Percentiles rank a stretch among this genome's conserved stretches.
Conservation (phyloP, 2,797 vertebrate genomes). For the Carcharodon carcharias region DNA sequence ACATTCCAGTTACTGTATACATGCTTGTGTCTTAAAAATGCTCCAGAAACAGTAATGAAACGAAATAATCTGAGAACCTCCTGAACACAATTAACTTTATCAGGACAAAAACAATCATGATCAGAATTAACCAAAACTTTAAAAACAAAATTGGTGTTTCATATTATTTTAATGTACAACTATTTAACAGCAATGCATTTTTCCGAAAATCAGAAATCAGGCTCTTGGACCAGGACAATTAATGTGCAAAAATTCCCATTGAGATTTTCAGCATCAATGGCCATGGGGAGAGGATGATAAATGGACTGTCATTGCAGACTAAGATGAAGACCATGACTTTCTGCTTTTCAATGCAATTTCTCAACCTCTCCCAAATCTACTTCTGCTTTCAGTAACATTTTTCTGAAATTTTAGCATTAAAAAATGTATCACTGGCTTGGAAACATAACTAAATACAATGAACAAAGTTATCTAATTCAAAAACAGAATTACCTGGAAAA, state of each 20-base stretch:
- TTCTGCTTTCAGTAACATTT: background rate
- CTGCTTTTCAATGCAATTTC: background rate
- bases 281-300: background rate
- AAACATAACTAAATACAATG: background rate
- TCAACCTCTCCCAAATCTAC: background rate
- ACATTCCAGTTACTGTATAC: background rate
- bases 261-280: background rate
- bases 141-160: background rate
- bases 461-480: background rate
- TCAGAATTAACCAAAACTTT: background rate
- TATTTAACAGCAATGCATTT: background rate
- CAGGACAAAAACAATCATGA: background rate
- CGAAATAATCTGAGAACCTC: background rate
- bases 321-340: background rate
- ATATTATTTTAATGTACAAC: background rate
- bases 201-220: background rate
- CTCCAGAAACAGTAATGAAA: background rate
- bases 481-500: too few species aligned
- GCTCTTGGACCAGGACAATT: background rate
- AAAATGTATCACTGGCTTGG: background rate
- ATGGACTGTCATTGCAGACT: background rate
- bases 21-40: background rate
- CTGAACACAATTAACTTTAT: background rate
- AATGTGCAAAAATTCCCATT: background rate
- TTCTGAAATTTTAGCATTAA: background rate